phyloP scores from a whole-genome alignment of 2,113 vertebrate species.

The Anseranas semipalmata region DNA sequence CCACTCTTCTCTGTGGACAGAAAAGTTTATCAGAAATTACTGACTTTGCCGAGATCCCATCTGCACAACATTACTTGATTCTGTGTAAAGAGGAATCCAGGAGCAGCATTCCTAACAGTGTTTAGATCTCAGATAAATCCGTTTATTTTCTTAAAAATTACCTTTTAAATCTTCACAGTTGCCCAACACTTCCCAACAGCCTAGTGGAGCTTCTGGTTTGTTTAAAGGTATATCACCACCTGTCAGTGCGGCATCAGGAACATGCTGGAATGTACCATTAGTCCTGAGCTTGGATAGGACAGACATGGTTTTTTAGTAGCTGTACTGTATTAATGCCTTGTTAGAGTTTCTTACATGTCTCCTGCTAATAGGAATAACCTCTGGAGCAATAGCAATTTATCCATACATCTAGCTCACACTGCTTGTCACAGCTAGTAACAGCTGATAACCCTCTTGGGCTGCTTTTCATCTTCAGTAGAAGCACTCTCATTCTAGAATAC shows the following conservation, averaged over 20 bases:
- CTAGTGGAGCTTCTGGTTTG: neutral
- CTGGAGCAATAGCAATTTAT: conserved; percentile 55
- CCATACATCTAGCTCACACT: conserved; percentile 36
- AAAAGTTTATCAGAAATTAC: neutral
- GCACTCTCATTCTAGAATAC: conserved; percentile 20
- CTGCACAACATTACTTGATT: neutral
- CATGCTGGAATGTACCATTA: neutral
- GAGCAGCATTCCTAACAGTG: neutral
- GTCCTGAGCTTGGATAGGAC: neutral
- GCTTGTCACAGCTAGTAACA: conserved; percentile 36
- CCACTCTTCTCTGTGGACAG: neutral
- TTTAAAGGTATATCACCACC: conserved; percentile 31
- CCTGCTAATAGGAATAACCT: conserved; percentile 62
- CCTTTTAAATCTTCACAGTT: conserved; percentile 6
- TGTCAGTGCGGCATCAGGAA: conserved; percentile 25
- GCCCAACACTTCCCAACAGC: neutral
- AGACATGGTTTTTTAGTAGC: conserved; percentile 49
- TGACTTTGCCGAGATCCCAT: neutral
- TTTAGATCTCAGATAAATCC: neutral
- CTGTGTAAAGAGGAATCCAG: neutral
- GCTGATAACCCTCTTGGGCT: conserved; percentile 40
- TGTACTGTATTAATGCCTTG: conserved; percentile 45
- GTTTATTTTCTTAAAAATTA: conserved; percentile 38
- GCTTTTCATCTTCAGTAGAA: conserved; percentile 41
- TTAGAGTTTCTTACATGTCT: conserved; percentile 46